Base-by-base conservation (phyloP, 2,797 vertebrate species). In the Rhabdomys pumilio region DNA sequence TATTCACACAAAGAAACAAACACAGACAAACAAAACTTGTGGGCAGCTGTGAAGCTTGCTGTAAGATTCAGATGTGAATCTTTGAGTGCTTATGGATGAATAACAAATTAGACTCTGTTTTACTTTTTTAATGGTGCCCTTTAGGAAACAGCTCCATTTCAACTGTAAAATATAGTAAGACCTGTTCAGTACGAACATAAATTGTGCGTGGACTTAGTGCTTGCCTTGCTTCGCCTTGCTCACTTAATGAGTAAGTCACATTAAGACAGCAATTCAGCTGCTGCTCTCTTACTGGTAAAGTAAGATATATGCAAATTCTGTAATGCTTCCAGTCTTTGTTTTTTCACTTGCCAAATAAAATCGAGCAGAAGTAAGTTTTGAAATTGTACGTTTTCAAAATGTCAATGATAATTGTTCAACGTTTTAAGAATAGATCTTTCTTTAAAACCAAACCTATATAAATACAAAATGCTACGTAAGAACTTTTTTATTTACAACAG, bases 261-360 rank as follows among this genome's bases (percentile, higher is more conserved):
- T 65, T 69, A 89, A 93, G 75, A 79, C 73, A 50, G 14, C 77
- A 72, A 34, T 47, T 82, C 41, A 61, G 0, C 24, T 41, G 0
- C 55, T 88, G 4, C 17, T 92, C 13, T 84, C 14, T 81, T 82
- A n/a, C 19, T 84, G 31, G 19, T 47, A 90, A 93, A 88, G 67
- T 91, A 76, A 96, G 55, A 65, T 73, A 50, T 26, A 1, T 79
- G 24, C 77, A 8, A 63, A n/a, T 91, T 94, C 63, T 69, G 13
- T 69, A 47, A 81, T 1, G 9, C 87, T 84, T 50, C 8, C 76
- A 29, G 47, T 95, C 15, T 67, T 95, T 75, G 4, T n/a, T 47
- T 72, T 13, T 94, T 86, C 15, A 81, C 75, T 95, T 89, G 41
- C 1, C 69, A 93, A 94, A 90, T 89, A 94, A 90, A 91, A 69